Evolutionary conservation across 1,140 invertebrate species (phyloP).

Genomic region (Nautilus pompilius): DNA sequence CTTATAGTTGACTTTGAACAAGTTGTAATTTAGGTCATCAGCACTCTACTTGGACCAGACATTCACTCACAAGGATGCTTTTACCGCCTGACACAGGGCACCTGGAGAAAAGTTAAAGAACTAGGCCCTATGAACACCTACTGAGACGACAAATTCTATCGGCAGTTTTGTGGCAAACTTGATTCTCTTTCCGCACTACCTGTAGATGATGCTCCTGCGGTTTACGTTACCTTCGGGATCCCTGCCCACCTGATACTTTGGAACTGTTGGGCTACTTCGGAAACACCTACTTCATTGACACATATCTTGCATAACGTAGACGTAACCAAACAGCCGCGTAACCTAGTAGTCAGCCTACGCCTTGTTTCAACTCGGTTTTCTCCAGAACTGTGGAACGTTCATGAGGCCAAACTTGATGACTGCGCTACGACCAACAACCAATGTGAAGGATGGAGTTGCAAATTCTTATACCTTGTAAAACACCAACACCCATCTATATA

Average conservation of each 20-base stretch:
- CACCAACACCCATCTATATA: constrained; percentile 10
- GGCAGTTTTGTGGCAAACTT: constrained; percentile 13
- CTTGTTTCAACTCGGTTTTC: constrained; percentile 2
- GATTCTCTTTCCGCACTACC: constrained; percentile 15
- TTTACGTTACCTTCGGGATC: constrained; percentile 1
- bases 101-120: constrained; percentile 17
- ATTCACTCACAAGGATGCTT: not conserved
- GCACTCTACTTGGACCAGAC: not conserved
- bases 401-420: constrained; percentile 5
- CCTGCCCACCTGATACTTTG: constrained; percentile 3
- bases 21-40: not conserved
- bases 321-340: not conserved
- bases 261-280: constrained; percentile 12
- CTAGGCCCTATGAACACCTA: constrained; percentile 12
- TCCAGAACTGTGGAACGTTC: constrained; percentile 3
- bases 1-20: constrained; percentile 11
- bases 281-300: constrained; percentile 10
- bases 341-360: not conserved
- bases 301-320: not conserved
- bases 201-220: constrained; percentile 4
- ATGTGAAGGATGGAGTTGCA: constrained; percentile 8
- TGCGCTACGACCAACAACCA: constrained; percentile 6
- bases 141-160: constrained; percentile 9
- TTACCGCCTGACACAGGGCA: constrained; percentile 11
- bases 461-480: constrained; percentile 6